phyloP scores from a whole-genome alignment of 2,797 vertebrate genomes.

The Nannoperca australis region DNA sequence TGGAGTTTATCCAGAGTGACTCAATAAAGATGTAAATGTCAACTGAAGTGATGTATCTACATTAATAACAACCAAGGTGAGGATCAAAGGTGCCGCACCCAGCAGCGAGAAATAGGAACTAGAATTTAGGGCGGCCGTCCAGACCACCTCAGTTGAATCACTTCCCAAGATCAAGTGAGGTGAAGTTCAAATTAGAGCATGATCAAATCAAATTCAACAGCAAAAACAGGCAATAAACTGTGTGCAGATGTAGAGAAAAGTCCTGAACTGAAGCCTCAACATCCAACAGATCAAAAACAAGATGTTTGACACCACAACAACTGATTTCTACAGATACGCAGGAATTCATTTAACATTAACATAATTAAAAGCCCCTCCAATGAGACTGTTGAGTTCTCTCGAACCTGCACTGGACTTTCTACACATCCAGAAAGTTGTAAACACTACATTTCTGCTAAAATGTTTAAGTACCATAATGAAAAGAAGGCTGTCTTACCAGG shows the following conservation, averaged over 20 bases:
- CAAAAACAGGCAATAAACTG: neutral
- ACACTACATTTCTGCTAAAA: neutral
- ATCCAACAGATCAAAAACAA: neutral
- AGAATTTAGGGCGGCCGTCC: neutral
- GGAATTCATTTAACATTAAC: too few species aligned
- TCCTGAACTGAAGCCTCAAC: neutral
- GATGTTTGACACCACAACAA: neutral
- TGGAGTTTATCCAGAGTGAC: constrained; percentile 23
- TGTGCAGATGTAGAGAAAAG: neutral
- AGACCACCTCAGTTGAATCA: constrained; percentile 2
- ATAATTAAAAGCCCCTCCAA: neutral
- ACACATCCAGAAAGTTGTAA: neutral
- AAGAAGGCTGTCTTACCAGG: constrained; percentile 88
- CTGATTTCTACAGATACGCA: neutral
- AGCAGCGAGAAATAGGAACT: neutral
- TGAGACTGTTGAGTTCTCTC: neutral
- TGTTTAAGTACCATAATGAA: neutral
- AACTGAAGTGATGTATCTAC: neutral
- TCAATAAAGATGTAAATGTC: constrained; percentile 4
- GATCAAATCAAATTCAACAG: too few species aligned
- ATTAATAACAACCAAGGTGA: neutral
- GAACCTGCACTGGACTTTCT: neutral
- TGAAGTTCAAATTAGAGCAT: neutral
- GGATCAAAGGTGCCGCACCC: neutral
- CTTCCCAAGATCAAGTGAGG: neutral